Percentiles rank a stretch among this genome's conserved stretches.
phyloP scores from a whole-genome alignment of 2,113 vertebrate genomes.

The Lutjanus erythropterus region DNA sequence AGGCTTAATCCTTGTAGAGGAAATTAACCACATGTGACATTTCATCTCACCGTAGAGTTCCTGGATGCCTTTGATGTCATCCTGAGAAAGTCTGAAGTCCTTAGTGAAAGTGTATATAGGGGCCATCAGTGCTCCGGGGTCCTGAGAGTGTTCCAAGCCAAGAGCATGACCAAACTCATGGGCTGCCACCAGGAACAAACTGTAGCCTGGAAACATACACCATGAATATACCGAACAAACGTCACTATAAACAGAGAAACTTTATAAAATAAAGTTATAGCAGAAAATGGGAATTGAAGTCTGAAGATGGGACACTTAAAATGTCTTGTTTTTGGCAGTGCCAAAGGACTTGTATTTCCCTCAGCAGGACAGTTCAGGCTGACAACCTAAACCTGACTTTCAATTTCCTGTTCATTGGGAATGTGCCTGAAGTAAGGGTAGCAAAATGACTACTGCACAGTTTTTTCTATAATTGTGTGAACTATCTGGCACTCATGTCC shows the following conservation, averaged over 20 bases:
- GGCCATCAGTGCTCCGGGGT: conserved; percentile 96
- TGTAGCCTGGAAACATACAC: conserved; percentile 88
- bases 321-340: neutral
- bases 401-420: neutral
- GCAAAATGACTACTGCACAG: neutral
- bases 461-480: neutral
- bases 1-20: neutral
- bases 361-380: neutral
- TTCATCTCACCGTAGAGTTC: conserved; percentile 92
- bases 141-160: conserved; percentile 96
- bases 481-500: neutral
- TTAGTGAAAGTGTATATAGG: conserved; percentile 97
- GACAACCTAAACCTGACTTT: neutral
- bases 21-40: neutral
- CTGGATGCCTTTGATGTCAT: conserved; percentile 95
- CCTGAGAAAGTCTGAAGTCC: conserved; percentile 93
- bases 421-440: neutral
- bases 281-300: neutral
- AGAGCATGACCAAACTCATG: conserved; percentile 98
- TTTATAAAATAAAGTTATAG: neutral
- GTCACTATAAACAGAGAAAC: neutral
- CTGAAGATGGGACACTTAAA: neutral
- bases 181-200: conserved; percentile 97
- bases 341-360: neutral
- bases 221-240: neutral